These are phyloP conservation scores for Hippocampus guttulatus DNA, from an alignment of 2,113 vertebrate genomes.

Conservation along the genomic window DNA sequence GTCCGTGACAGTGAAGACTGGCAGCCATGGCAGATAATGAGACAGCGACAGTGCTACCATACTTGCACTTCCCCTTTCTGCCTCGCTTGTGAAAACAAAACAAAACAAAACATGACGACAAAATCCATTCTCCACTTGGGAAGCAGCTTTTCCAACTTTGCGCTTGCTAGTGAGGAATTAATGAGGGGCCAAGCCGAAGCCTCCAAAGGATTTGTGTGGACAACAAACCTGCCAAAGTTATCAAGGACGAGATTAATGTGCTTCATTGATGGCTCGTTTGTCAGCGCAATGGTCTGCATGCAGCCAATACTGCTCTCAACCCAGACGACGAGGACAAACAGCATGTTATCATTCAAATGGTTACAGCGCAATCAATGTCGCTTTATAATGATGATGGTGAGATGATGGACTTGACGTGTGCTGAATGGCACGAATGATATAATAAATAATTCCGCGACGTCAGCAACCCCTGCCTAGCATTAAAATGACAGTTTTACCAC, in stretches of 20 bases:
- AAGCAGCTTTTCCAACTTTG: background rate
- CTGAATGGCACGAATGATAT: too few relatives aligned
- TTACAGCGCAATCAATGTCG: background rate
- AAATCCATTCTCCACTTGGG: background rate
- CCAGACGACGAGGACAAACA: background rate
- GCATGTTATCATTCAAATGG: background rate
- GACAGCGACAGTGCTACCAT: constrained; percentile 18
- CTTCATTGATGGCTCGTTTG: constrained; percentile 26
- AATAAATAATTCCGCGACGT: too few relatives aligned
- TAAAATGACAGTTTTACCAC: too few relatives aligned
- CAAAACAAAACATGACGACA: background rate
- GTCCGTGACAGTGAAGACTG: constrained; percentile 32
- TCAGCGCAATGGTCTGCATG: constrained; percentile 22
- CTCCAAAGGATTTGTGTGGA: constrained; percentile 11
- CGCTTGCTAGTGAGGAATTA: constrained; percentile 14
- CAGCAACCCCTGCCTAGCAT: too few relatives aligned
- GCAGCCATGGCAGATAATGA: constrained; percentile 36
- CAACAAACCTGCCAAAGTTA: constrained; percentile 21
- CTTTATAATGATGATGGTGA: background rate
- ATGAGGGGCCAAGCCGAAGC: constrained; percentile 19
- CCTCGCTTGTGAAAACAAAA: background rate
- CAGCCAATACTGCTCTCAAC: background rate
- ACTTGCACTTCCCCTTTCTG: constrained; percentile 6
- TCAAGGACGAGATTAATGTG: constrained; percentile 25
- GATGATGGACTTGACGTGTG: background rate